Evolutionary conservation across 92 coral and sea anemone species (phyloP).

Genomic region (Epizoanthus illoricatus): DNA sequence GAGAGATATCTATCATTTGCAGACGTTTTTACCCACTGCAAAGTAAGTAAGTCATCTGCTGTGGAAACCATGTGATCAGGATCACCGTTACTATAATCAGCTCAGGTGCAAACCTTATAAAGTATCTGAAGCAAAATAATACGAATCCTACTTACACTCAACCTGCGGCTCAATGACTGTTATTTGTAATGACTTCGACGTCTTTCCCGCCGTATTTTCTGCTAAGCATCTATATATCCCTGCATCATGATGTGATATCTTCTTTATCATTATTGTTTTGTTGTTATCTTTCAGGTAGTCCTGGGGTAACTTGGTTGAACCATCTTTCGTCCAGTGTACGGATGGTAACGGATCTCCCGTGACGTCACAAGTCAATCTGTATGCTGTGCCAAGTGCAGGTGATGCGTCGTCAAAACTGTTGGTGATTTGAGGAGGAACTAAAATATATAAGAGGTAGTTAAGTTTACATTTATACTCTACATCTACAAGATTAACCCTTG

Average conservation of each 20-base stretch:
- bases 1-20: too few relatives aligned
- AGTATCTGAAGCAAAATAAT: too few relatives aligned
- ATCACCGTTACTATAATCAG: too few relatives aligned
- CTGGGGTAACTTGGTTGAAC: not conserved
- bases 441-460: too few relatives aligned
- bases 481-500: too few relatives aligned
- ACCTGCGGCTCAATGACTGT: not conserved
- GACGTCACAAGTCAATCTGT: not conserved
- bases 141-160: too few relatives aligned
- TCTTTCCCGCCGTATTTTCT: not conserved
- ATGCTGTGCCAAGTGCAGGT: not conserved
- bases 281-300: not conserved
- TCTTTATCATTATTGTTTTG: not conserved
- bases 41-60: too few relatives aligned
- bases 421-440: not conserved
- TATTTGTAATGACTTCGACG: not conserved
- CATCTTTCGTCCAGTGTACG: not conserved
- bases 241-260: not conserved
- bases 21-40: too few relatives aligned
- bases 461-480: too few relatives aligned
- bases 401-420: not conserved
- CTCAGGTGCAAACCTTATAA: too few relatives aligned
- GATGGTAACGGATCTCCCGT: not conserved
- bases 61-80: too few relatives aligned
- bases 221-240: conserved; percentile 3